Base-by-base conservation (phyloP, 1,140 invertebrate species). In the Pseudachorutes palmiensis region DNA sequence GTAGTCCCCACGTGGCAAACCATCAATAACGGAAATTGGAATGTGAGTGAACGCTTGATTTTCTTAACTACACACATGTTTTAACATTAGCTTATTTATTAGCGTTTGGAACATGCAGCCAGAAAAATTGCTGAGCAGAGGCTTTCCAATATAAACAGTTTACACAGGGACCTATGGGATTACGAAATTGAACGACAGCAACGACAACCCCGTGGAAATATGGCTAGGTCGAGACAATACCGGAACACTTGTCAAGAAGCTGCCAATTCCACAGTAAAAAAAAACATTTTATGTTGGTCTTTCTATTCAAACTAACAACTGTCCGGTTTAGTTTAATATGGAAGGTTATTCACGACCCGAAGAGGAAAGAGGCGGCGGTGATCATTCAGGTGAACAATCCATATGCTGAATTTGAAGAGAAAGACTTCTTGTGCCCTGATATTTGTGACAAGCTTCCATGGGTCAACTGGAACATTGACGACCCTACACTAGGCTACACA, bases 331-430 rank as follows among this genome's bases (percentile, higher is more conserved):
- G 67, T 33, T 32, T 72, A 5, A 65, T 62, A 22, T 72, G 70
- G 70, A 72, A 87, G 80, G 76, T 87, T 9, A 77, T 84, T 1
- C 82, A 86, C 69, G 80, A 87, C 68, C 77, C 79, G 14, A 64
- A 72, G 3, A 77, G 74, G 1, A 79, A 80, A 57, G 72, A 76
- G 1, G 85, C 82, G 1, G 81, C 82, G 1, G 85, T 82, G 1
- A 82, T 87, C 66, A 74, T 87, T 1, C 82, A 83, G 29, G 78
- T 86, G 22, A 87, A 87, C 75, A 86, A 88, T 76, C 85, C 85
- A 0, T 83, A 32, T 1, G 64, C 57, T 16, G 36, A 32, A 1
- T 65, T 68, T 2, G 63, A 60, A 26, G 29, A 61, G 1, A 55
- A 68, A 14, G 71, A 72, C 49, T 64, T 71, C 9, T 32, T 73